Evolutionary conservation across 2,888 invertebrate genomes (phyloP), one percentile per base, ranked within the genome.

Genomic region (Sinopyrophorus schimmeli): DNA sequence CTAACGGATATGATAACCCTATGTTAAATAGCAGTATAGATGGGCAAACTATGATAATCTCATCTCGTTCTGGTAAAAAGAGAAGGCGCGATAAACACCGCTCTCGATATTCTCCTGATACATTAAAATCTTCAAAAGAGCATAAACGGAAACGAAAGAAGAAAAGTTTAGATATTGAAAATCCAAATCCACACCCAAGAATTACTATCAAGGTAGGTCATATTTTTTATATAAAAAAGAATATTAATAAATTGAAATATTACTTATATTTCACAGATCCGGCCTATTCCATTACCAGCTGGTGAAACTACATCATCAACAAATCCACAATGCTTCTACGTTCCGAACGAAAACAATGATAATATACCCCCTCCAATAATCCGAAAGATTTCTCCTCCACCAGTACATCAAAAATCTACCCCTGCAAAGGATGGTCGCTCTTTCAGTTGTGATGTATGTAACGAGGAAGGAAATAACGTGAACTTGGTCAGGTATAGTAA

Each of bases 131-230:
- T 1, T 84, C 79, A 1, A 88, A 86, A 63, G 86, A 89, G 53
- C 86, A 89, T 61, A 89, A 89, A 66, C 79, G 88, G 24, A 89
- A 89, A 65, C 79, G 88, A 54, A 89, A 89, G 77, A 85, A 87
- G 79, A 89, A 88, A 73, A 83, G 81, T 51, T 78, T 86, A 49
- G 86, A 87, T 62, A 72, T 82, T 52, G 69, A 71, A 28, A 63
- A 64, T 53, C 76, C 77, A 48, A 76, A 78, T 58, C 81, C 82
- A 14, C 85, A 84, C 71, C 85, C 88, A 15, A 81, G 89, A 67
- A 89, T 90, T 42, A 90, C 89, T 48, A 89, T 89, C 35, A 90
- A 89, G 77, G 86, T 86, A 72, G 28, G 44, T 53, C 24, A n/a
- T 17, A 40, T 12, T n/a, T 37, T 30, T 37, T 27, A 11, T 6